Percentiles rank a stretch among this genome's conserved stretches.
These are phyloP conservation scores for Eolophus roseicapilla DNA, from an alignment of 2,113 vertebrate species.

Conservation along the genomic window DNA sequence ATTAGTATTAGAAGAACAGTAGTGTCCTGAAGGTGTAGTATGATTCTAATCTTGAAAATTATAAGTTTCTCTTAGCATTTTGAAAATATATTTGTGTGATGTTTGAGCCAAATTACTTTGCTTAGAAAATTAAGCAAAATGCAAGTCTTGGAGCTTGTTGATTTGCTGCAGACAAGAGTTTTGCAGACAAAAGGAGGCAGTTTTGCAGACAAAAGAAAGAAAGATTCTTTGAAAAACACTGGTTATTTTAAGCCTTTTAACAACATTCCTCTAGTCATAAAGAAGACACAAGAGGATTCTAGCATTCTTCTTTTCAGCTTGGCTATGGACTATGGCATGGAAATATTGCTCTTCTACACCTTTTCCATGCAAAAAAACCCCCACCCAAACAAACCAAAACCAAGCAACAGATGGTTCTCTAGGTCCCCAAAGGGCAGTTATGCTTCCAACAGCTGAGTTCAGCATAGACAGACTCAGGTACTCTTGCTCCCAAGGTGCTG, in stretches of 20 bases:
- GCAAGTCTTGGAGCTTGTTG: background rate
- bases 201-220: background rate
- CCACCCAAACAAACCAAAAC: background rate
- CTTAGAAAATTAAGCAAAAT: background rate
- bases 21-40: background rate
- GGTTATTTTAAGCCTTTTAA: background rate
- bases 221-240: background rate
- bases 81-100: background rate
- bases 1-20: background rate
- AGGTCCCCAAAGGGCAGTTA: background rate
- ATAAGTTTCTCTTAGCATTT: background rate
- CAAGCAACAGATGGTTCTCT: background rate
- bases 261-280: background rate
- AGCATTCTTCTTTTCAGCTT: background rate
- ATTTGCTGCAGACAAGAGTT: background rate
- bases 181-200: background rate
- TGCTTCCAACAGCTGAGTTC: background rate
- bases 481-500: accelerated
- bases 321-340: background rate
- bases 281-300: background rate
- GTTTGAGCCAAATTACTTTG: background rate
- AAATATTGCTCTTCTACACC: background rate
- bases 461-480: background rate
- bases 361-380: background rate
- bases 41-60: background rate